Conservation (phyloP, 2,113 vertebrate genomes). For the Pipa parva region DNA sequence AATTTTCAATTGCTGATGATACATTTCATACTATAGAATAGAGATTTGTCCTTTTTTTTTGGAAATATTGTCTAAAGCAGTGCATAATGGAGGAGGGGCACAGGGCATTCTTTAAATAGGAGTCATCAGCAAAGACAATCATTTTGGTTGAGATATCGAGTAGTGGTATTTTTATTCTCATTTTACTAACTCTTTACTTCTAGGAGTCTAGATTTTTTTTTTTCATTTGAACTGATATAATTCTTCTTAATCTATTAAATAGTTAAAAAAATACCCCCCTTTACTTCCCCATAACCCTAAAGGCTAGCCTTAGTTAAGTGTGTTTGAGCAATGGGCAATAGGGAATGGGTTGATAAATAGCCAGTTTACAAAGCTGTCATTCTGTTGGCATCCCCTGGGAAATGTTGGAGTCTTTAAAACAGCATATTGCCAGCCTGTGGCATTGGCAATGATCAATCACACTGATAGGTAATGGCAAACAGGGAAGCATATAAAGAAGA, state of each 20-base stretch:
- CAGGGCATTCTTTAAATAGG: no score
- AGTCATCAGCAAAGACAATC: no score
- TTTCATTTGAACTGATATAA: no score
- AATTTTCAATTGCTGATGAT: no score
- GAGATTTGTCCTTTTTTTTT: no score
- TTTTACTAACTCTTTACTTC: no score
- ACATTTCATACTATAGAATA: no score
- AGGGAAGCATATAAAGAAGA: constrained; percentile 67
- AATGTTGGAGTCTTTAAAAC: constrained; percentile 70
- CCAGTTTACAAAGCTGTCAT: constrained; percentile 86
- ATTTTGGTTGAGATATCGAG: no score
- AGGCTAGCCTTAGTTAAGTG: constrained; percentile 43
- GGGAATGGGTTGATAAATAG: constrained; percentile 89
- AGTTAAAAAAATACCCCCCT: background rate
- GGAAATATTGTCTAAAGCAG: no score
- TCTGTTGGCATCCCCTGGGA: constrained; percentile 75
- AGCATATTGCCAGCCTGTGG: constrained; percentile 89
- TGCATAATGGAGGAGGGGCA: no score
- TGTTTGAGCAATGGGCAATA: constrained; percentile 50
- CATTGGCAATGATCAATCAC: constrained; percentile 85
- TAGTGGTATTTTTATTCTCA: no score
- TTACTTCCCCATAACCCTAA: background rate
- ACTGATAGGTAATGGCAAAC: constrained; percentile 86
- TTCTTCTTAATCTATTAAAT: background rate
- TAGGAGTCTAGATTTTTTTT: no score